Evolutionary conservation across 2,113 vertebrate species (phyloP), one percentile per base, ranked within the genome.

Genomic region (Pyrgilauda ruficollis): DNA sequence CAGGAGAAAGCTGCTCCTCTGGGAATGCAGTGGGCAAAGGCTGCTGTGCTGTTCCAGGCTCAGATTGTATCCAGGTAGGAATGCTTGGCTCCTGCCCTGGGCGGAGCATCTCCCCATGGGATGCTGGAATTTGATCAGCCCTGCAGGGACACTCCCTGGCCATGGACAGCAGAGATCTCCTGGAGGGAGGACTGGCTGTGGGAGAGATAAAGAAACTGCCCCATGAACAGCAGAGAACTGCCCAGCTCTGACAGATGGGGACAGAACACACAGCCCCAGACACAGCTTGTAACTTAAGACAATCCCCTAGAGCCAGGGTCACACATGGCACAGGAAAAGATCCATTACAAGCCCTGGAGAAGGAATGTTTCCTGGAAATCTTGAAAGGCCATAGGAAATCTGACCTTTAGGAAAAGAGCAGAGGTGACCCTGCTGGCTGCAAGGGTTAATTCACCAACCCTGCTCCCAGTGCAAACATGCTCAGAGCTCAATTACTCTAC

Each of bases 401-500:
- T 24, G 31, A 64, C 49, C 27, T 69, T 49, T 9, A 11, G 72
- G 72, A 18, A 13, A 4, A 33, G 76, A 53, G 72, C 17, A 66
- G 74, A 58, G 31, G 50, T 30, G 76, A 35, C 75, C 37, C 79
- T 30, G 94, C 20, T 83, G 56, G 50, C 84, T 50, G 84, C 47
- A 66, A 84, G 90, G 79, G 88, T 96, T 94, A 95, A 94, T 33
- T 83, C 63, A 2, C 64, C 4, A 90, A 14, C 70, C 62, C 77
- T 12, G 46, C 70, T 92, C 75, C 41, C 46, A 66, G 1, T 2
- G 16, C 83, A 90, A 90, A 49, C 72, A 64, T 0, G 4, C 22
- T 35, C 83, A 77, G 88, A 55, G 86, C 94, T 93, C 91, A 55
- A 6, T 78, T 93, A 64, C 15, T 11, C 87, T 94, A 6, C 76